Base-by-base conservation (phyloP, 2,797 vertebrate species). In the Sebastolobus altivelis region DNA sequence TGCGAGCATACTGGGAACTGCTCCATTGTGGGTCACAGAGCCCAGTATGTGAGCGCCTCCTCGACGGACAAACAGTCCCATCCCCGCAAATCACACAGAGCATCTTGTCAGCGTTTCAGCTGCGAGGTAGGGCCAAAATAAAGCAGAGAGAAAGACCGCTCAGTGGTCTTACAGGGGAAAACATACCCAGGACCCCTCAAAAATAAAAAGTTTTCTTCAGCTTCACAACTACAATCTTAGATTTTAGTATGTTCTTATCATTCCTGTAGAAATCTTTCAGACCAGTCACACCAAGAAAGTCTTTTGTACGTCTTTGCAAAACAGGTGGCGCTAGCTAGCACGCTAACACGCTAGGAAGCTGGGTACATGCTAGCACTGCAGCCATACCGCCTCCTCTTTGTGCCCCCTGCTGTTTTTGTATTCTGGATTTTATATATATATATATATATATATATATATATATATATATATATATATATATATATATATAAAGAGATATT, bases 11-110 rank as follows among this genome's bases (percentile, higher is more conserved):
- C 76, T 77, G 89, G 81, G 84, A 93, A 65, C 70, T 55, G 80
- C 77, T 89, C 74, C 76, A 83, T 77, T 77, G 83, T 86, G 85
- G 91, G 87, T 93, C 90, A 91, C 73, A 40, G 85, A 89, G 82
- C 87, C 77, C 83, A 86, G 80, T 80, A 33, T 82, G 89, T 62
- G 76, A 79, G 83, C 82, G 49, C 69, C 84, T 77, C 63, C 63
- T 80, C 55, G 3, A 58, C 72, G 71, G 83, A 84, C 71, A 86
- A 82, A 83, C 75, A 79, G 63, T 78, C 70, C 60, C 33, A 70
- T 82, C 60, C 69, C 75, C 54, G 46, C 54, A 83, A 88, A 86
- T 90, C 82, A 80, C 85, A 77, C 62, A 27, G 52, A 72, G 79
- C 69, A 72, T 55, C 68, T 74, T 75, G 70, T 88, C 80, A 84